Evolutionary conservation across 2,888 invertebrate species (phyloP), one percentile per base, ranked within the genome.

Genomic region (Drosophila algonquin): DNA sequence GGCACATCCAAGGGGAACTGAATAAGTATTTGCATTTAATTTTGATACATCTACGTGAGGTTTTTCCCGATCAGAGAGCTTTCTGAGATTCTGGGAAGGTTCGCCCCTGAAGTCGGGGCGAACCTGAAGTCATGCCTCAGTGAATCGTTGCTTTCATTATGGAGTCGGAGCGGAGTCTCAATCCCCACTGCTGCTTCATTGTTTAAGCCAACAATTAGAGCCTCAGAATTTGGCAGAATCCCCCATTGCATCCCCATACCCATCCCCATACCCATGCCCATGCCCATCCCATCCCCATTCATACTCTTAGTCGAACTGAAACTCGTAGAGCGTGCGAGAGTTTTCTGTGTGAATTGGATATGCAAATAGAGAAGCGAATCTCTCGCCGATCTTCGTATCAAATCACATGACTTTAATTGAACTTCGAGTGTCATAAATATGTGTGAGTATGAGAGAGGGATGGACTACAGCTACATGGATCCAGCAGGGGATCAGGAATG

Each of bases 341-440:
- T 40, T 40, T 40, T 40, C 27, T 70, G 81, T 83, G 83, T 83
- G 79, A 83, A 86, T 83, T 83, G 70, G n/a, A 73, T 69, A 83
- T 79, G 76, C 71, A 83, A 87, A 83, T 83, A 83, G 71, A 76
- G 64, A 73, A 65, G 55, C 69, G 62, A 56, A 18, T 54, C 14
- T 59, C 35, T 35, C 35, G 35, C 35, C 35, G 35, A 51, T 59
- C 67, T 76, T 79, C 56, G 71, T 71, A 80, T 83, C 77, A 71
- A 48, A 67, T 64, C 83, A 83, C 83, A 86, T 83, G 83, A 83
- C 76, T 83, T 83, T 83, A 83, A 83, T 86, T 86, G 78, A 79
- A 82, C 73, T 84, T 79, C 68, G 57, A 73, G 74, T 73, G 75
- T 64, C 79, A 83, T 85, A 83, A 81, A 83, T 86, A 83, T 84